Conservation (phyloP, 2,113 vertebrate genomes). For the Aspiorhynchus laticeps region DNA sequence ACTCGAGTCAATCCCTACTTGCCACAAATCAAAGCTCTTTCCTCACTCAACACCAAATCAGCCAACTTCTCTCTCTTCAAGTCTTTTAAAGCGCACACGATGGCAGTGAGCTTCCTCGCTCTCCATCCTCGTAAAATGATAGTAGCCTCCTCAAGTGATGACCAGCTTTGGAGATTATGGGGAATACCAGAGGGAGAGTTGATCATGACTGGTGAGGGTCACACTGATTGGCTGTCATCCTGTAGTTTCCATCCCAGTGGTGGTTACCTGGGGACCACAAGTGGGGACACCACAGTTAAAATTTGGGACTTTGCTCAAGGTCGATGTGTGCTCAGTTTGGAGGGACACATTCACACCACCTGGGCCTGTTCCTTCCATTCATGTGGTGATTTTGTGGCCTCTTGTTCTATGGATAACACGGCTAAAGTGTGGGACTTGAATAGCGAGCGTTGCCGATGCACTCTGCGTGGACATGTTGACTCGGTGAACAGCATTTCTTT, state of each 20-base stretch:
- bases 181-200: slow-evolving; percentile 73
- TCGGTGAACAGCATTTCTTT: slow-evolving; percentile 81
- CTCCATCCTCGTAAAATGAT: slow-evolving; percentile 73
- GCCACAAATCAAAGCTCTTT: slow-evolving; percentile 56
- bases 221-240: slow-evolving; percentile 80
- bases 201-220: slow-evolving; percentile 76
- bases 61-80: slow-evolving; percentile 67
- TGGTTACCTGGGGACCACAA: slow-evolving; percentile 73
- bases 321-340: slow-evolving; percentile 71
- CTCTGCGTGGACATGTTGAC: slow-evolving; percentile 73
- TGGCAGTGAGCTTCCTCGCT: slow-evolving; percentile 76
- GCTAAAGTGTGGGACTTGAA: slow-evolving; percentile 80
- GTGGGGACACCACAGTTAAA: slow-evolving; percentile 74
- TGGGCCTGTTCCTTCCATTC: slow-evolving; percentile 82
- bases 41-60: slow-evolving; percentile 54
- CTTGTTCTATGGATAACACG: slow-evolving; percentile 82
- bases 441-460: slow-evolving; percentile 78
- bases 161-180: slow-evolving; percentile 80
- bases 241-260: slow-evolving; percentile 82
- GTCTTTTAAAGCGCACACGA: slow-evolving; percentile 73
- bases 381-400: slow-evolving; percentile 80
- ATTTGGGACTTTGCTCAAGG: slow-evolving; percentile 76
- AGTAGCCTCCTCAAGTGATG: slow-evolving; percentile 73
- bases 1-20: slow-evolving; percentile 59
- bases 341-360: slow-evolving; percentile 73